Conservation (phyloP, 2,888 invertebrate species). For the Nezara viridula region DNA sequence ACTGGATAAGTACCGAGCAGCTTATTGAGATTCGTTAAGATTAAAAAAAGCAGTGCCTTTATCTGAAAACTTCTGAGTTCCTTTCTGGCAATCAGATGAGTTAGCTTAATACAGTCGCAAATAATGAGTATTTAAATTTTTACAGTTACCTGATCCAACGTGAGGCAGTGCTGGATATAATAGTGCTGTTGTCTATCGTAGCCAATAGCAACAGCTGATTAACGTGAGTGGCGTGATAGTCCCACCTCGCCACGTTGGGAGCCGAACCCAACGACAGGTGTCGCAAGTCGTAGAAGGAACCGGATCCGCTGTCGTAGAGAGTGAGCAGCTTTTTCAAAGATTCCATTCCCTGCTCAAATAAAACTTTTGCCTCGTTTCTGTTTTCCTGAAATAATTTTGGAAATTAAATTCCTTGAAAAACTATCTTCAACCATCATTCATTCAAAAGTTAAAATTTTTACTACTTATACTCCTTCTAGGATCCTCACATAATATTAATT, state of each 20-base stretch:
- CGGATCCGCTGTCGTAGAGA: constrained; percentile 94
- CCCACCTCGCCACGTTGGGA: constrained; percentile 97
- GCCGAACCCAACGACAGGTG: constrained; percentile 91
- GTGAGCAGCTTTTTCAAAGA: constrained; percentile 90
- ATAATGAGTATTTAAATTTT: too few relatives aligned
- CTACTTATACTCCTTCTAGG: too few relatives aligned
- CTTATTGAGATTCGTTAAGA: too few relatives aligned
- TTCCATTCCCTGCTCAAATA: constrained; percentile 87
- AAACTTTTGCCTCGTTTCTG: constrained; percentile 79
- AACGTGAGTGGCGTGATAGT: constrained; percentile 98
- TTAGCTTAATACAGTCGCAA: too few relatives aligned
- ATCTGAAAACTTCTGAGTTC: too few relatives aligned
- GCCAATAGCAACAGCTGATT: constrained; percentile 92
- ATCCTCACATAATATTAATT: too few relatives aligned
- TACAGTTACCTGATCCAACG: constrained; percentile 80
- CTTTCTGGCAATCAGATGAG: too few relatives aligned
- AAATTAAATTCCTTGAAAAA: too few relatives aligned
- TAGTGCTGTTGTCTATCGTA: constrained; percentile 86
- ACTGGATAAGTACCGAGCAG: too few relatives aligned
- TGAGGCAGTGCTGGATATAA: constrained; percentile 86
- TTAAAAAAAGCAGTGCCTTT: too few relatives aligned
- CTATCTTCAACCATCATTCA: too few relatives aligned
- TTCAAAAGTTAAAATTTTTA: too few relatives aligned
- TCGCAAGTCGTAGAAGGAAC: constrained; percentile 90
- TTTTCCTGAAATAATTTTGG: constrained; percentile 70